Evolutionary conservation across 1,140 invertebrate species (phyloP), one percentile per base, ranked within the genome.

Genomic region (Prorops nasuta): DNA sequence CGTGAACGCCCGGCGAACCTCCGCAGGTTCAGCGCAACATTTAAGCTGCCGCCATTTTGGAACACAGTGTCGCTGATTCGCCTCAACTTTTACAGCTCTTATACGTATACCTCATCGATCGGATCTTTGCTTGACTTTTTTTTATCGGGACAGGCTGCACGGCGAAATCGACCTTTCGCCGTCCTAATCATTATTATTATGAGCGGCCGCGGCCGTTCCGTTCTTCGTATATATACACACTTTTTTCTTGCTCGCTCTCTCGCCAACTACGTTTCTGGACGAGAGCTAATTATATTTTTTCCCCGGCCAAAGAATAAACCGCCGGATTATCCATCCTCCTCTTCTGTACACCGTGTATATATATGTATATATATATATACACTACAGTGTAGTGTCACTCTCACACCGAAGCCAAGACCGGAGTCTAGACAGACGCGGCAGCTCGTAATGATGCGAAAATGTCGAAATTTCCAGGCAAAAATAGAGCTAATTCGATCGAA

Each of bases 161-260:
- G 48, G 39, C 56, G 52, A 59, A 58, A 59, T 58, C 53, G 60
- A 52, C 63, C 59, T 64, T 65, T 67, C 62, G 66, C 63, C 56
- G 64, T 40, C 51, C 67, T 71, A 71, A 71, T 71, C 66, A 71
- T 71, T 71, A 60, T 71, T 71, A 71, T 71, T 71, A 71, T 63
- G 44, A 36, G 16, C 53, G 45, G 50, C 51, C 48, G 60, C 53
- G 46, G 49, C 51, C 46, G 60, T 52, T 48, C 42, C 58, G 63
- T 60, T 64, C 61, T n/a, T n/a, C n/a, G n/a, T n/a, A n/a, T n/a
- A 59, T 59, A 59, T 54, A 61, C 59, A 51, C 40, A 49, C 49
- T 58, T 58, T 50, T 47, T 36, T 58, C 44, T 52, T 50, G 21
- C 12, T 34, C 14, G 3, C 18, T 17, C 37, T 34, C 34, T 35